Evolutionary conservation across 2,797 vertebrate genomes (phyloP).

Genomic region (Dendrocincla fuliginosa): DNA sequence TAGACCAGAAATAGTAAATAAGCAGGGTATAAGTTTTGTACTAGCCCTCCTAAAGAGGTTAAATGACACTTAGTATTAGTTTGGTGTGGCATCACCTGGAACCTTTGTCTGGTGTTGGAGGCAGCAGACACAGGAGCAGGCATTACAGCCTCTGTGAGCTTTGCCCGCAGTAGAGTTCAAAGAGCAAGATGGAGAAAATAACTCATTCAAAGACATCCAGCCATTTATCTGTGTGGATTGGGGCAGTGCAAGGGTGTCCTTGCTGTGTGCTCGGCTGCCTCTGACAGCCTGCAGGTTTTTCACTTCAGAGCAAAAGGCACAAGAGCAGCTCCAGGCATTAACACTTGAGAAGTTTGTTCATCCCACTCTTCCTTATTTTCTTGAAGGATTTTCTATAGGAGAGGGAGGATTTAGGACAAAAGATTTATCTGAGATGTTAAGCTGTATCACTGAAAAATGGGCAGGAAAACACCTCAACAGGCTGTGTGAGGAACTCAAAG

Average conservation of each 20-base stretch:
- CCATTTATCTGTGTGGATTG: neutral
- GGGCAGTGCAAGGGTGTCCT: neutral
- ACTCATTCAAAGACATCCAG: neutral
- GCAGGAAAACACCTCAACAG: constrained; percentile 44
- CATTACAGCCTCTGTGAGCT: neutral
- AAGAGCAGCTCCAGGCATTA: constrained; percentile 10
- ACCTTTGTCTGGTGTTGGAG: neutral
- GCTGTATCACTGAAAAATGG: constrained; percentile 13
- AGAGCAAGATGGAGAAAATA: neutral
- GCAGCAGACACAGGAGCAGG: neutral
- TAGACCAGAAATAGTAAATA: neutral
- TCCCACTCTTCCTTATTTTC: neutral
- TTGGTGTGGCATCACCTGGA: neutral
- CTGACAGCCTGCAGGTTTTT: neutral
- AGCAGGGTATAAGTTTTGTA: neutral
- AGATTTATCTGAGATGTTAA: constrained; percentile 27
- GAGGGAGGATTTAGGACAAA: constrained; percentile 24
- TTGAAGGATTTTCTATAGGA: neutral
- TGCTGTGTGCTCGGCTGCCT: neutral
- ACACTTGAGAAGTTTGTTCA: neutral
- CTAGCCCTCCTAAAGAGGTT: neutral
- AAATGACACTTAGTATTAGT: neutral
- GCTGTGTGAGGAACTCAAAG: neutral
- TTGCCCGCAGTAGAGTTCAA: neutral
- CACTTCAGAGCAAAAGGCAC: neutral